Evolutionary conservation across 2,797 vertebrate species (phyloP).

Genomic region (Cuculus canorus): DNA sequence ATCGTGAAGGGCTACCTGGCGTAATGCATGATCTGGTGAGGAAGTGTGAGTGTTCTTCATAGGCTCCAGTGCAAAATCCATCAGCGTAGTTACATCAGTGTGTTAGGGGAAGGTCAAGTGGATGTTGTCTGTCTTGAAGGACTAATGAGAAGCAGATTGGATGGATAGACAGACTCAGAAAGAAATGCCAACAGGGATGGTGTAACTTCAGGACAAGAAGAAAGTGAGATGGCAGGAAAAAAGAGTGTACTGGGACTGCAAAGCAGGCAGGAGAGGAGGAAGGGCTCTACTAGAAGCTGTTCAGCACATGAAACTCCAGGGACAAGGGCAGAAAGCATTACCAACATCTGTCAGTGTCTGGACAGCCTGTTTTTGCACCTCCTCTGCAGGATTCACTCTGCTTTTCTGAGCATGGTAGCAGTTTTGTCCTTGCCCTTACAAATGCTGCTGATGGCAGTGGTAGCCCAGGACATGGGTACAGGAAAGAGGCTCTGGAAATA

Average conservation of each 20-base stretch:
- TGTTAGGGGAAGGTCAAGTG: background rate
- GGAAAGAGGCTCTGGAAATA: background rate
- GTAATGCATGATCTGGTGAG: background rate
- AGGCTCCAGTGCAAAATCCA: background rate
- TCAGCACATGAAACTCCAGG: background rate
- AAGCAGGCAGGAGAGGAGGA: background rate
- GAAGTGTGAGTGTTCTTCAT: background rate
- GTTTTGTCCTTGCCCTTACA: background rate
- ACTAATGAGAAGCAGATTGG: background rate
- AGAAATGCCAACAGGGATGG: background rate
- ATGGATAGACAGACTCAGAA: background rate
- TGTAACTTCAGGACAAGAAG: background rate
- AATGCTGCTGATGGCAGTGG: background rate
- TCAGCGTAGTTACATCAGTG: fast-evolving
- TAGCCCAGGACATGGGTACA: background rate
- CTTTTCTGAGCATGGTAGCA: background rate
- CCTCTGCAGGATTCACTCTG: background rate
- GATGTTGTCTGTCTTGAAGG: background rate
- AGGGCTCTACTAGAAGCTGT: background rate
- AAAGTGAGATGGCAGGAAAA: background rate
- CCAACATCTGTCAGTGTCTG: background rate
- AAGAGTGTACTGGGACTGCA: background rate
- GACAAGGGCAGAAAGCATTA: constrained; percentile 19
- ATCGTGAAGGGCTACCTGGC: background rate
- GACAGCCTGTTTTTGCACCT: background rate